These are phyloP conservation scores for Rhodinocichla rosea DNA, from an alignment of 2,113 vertebrate genomes.

Conservation along the genomic window DNA sequence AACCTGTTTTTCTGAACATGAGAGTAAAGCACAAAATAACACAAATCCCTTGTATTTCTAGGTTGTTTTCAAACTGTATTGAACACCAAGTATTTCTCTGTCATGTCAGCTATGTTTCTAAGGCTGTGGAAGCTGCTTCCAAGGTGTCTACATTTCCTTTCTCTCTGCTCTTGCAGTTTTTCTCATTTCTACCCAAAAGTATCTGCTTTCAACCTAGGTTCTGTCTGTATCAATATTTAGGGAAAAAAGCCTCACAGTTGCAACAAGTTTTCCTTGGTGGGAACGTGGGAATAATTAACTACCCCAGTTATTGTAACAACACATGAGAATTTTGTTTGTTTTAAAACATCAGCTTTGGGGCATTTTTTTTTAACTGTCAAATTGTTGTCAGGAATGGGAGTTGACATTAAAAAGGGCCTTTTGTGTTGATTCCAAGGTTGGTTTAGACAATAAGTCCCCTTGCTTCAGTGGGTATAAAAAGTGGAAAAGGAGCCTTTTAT, in stretches of 20 bases:
- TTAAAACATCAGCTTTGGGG: neutral
- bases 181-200: neutral
- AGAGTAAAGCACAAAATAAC: neutral
- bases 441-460: neutral
- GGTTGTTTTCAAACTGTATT: neutral
- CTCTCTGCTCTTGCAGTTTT: neutral
- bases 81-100: neutral
- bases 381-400: neutral
- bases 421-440: neutral
- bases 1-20: neutral
- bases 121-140: neutral
- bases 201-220: neutral
- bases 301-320: neutral
- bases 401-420: neutral
- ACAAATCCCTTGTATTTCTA: neutral
- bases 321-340: neutral
- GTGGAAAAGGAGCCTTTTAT: neutral
- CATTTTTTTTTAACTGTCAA: neutral
- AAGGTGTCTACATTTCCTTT: neutral
- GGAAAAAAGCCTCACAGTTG: neutral
- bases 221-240: neutral
- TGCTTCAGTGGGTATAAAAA: neutral
- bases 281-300: neutral
- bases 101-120: neutral
- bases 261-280: neutral